Base-by-base conservation (phyloP, 1,140 invertebrate species). In the Maconellicoccus hirsutus region DNA sequence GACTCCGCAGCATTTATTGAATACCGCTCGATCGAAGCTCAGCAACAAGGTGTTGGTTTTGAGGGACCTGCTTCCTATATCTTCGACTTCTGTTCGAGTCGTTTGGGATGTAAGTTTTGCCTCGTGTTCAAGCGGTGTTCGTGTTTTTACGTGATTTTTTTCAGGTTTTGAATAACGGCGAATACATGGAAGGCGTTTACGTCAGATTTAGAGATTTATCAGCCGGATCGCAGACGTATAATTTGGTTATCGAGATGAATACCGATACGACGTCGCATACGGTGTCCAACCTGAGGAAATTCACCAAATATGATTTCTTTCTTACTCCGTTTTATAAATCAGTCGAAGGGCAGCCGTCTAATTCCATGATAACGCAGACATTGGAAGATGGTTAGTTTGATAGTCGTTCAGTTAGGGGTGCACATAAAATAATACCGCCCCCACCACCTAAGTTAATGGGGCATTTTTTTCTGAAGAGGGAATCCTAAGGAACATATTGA, bases 271-370 rank as follows among this genome's bases (percentile, higher is more conserved):
- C 86, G 2, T 84, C 81, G 22, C 86, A 89, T 77, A 82, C 88
- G 0, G 81, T 94, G 0, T 84, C 83, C 3, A 88, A 88, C 76
- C 80, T 96, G 21, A 85, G 87, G 70, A 92, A 93, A 75, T 93
- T 86, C 76, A 92, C 89, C 8, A 88, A 88, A 76, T 95, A 95
- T 77, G 90, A 94, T 79, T 90, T 93, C 76, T 93, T 94, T 75
- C 81, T 94, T 21, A 88, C 91, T n/a, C 91, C 92, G 59, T 94
- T 90, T 80, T 92, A 87, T 78, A 89, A 90, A 74, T 87, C 85
- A 2, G 85, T 94, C 16, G 89, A 92, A 75, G 92, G 92, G 0
- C 86, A 88, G 74, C 92, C 92, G 3, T 89, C 87, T 23, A 91
- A 90, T 78, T 87, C 88, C 0, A 85, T 86, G 76, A 78, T 86